These are phyloP conservation scores for Salarias fasciatus DNA, from an alignment of 2,797 vertebrate species.

Conservation along the genomic window DNA sequence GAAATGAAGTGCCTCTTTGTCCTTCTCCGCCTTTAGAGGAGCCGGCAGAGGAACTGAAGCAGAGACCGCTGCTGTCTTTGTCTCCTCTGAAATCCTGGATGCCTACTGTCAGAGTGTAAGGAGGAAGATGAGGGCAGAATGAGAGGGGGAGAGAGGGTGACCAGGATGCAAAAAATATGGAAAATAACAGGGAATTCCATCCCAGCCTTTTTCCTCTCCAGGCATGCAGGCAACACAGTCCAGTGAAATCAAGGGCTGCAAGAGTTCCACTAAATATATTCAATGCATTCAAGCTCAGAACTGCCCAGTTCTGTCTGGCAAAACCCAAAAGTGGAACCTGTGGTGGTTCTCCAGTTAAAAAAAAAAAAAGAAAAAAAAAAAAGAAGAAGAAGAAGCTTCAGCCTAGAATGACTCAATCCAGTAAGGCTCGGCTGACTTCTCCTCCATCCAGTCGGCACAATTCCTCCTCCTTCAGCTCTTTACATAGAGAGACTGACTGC, in stretches of 20 bases:
- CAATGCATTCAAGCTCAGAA: conserved; percentile 32
- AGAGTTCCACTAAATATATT: conserved; percentile 56
- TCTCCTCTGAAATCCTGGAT: conserved; percentile 75
- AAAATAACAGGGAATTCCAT: conserved; percentile 63
- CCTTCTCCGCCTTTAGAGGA: conserved; percentile 44
- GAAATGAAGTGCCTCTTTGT: conserved; percentile 38
- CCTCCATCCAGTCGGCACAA: conserved; percentile 55
- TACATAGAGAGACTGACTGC: conserved; percentile 74
- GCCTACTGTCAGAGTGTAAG: conserved; percentile 68
- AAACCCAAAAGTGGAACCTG: too few relatives aligned
- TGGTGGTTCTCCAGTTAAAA: conserved; percentile 26
- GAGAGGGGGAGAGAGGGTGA: conserved; percentile 61
- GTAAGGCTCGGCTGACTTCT: conserved; percentile 43
- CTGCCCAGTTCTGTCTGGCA: background rate
- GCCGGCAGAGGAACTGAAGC: conserved; percentile 60
- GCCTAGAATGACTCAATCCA: conserved; percentile 50
- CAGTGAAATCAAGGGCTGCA: conserved; percentile 24
- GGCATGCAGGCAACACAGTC: conserved; percentile 47
- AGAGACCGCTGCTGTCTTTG: conserved; percentile 72
- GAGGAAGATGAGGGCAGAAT: conserved; percentile 67
- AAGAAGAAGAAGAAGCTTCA: background rate
- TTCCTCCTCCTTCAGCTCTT: conserved; percentile 62
- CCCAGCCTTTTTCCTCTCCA: conserved; percentile 41
- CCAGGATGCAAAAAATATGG: conserved; percentile 40
- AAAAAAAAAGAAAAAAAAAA: conserved; percentile 12